A percentile compares a stretch with the other conserved stretches of the same genome.
Evolutionary conservation across 2,888 invertebrate species (phyloP).

Genomic region (Cinara cedri): DNA sequence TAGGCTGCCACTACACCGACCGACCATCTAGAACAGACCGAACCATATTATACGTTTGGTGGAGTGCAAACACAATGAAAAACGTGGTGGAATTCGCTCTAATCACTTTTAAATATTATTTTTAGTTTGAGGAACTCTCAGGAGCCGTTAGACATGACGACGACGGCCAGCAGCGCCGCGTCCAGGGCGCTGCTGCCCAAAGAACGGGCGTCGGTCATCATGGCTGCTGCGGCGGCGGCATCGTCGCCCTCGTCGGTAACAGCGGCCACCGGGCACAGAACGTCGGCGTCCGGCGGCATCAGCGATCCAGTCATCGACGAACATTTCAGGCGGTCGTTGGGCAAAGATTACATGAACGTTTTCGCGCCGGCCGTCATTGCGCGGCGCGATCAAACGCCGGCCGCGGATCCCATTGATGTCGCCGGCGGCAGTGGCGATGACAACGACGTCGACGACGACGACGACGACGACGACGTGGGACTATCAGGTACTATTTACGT

Average conservation of each 20-base stretch:
- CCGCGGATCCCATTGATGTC: not conserved
- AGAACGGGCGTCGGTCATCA: slow-evolving; percentile 53
- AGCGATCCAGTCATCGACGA: slow-evolving; percentile 94
- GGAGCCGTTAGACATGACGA: slow-evolving; percentile 61
- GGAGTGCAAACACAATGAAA: not conserved
- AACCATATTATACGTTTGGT: no score
- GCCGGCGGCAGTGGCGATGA: slow-evolving; percentile 6
- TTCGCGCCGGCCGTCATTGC: slow-evolving; percentile 55
- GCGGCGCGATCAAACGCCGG: slow-evolving; percentile 35
- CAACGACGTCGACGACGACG: slow-evolving; percentile 24
- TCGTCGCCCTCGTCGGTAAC: no score
- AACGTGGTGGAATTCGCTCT: no score
- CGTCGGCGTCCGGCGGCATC: slow-evolving; percentile 62
- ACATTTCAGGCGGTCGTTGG: slow-evolving; percentile 90
- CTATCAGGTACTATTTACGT: slow-evolving; percentile 39
- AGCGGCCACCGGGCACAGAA: not conserved
- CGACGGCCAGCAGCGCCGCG: slow-evolving; percentile 27
- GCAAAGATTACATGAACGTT: slow-evolving; percentile 77
- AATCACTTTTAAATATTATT: no score
- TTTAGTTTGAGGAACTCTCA: slow-evolving; percentile 58
- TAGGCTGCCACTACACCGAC: no score
- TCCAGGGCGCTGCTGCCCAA: slow-evolving; percentile 25
- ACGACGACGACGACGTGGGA: slow-evolving; percentile 27
- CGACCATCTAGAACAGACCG: no score
- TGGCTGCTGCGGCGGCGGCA: not conserved